Percentiles rank a stretch among this genome's conserved stretches.
These are phyloP conservation scores for Apis mellifera DNA, from an alignment of 1,140 invertebrate species.

Conservation along the genomic window DNA sequence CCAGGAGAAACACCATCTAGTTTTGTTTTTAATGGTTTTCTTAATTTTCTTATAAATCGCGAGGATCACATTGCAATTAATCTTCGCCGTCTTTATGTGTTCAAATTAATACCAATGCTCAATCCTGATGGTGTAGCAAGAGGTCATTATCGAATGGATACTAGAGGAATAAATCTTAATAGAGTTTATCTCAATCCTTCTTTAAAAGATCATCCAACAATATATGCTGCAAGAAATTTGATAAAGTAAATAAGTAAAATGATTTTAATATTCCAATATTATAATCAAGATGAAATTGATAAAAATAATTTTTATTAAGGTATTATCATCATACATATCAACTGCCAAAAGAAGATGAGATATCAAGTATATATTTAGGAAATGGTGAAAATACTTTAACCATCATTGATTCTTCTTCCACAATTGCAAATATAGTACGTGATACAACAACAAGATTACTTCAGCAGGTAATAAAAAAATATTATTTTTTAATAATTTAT, in stretches of 20 bases:
- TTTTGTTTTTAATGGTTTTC: constrained; percentile 96
- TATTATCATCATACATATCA: constrained; percentile 83
- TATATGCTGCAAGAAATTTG: constrained; percentile 90
- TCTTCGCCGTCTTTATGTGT: constrained; percentile 91
- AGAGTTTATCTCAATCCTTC: constrained; percentile 91
- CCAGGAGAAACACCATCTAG: constrained; percentile 96
- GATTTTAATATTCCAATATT: constrained; percentile 71
- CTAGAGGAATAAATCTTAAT: constrained; percentile 94
- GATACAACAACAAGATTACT: constrained; percentile 74
- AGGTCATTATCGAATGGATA: constrained; percentile 95
- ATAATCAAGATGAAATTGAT: constrained; percentile 31
- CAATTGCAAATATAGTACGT: constrained; percentile 64
- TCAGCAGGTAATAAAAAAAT: constrained; percentile 67
- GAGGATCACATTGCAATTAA: constrained; percentile 88
- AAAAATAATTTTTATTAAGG: constrained; percentile 66
- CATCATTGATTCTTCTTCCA: constrained; percentile 53
- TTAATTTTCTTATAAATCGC: constrained; percentile 89
- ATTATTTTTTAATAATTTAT: background rate
- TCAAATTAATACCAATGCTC: constrained; percentile 95
- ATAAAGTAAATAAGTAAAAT: constrained; percentile 83
- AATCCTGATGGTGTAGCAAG: constrained; percentile 96
- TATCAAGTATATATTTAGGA: constrained; percentile 63
- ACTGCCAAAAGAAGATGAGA: constrained; percentile 75
- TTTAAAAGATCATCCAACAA: constrained; percentile 89
- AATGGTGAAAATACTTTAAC: constrained; percentile 65